Evolutionary conservation across 1,140 invertebrate genomes (phyloP), one percentile per base, ranked within the genome.

Genomic region (Scaptomyza hsui): DNA sequence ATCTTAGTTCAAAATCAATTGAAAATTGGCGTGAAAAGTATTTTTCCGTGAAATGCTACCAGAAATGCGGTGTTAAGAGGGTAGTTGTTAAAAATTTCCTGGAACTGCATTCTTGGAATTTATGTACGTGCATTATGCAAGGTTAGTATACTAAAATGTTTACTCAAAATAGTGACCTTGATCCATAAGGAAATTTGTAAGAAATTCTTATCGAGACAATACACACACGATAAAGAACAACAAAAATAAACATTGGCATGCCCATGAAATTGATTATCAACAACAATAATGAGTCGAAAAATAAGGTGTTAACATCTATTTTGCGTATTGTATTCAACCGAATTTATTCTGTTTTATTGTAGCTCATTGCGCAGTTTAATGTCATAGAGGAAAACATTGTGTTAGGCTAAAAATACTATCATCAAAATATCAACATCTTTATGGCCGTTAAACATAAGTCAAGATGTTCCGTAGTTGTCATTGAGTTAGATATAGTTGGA

Each of bases 241-340:
- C 21, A 4, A 21, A 53, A 55, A 49, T 56, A 70, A 70, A 56
- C 67, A 70, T 9, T 49, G 37, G 7, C 47, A 41, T 37, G 49
- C 10, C 51, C 60, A 70, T 69, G 60, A 53, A 64, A 64, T 64
- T 64, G 60, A 70, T 56, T 56, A 70, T 70, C 60, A 70, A 64
- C 60, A 70, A 64, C 3, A 70, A 56, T 55, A 53, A 53, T 64
- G 37, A 64, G 35, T 56, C n/a, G 37, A 21, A 26, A 26, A 15
- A 45, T 63, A 35, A 56, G 51, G 51, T 56, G 60, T 56, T 62
- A 63, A 49, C 67, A 64, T 64, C 41, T 16, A 62, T 62, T 53
- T 45, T 44, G 29, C 60, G 42, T 55, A 41, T 69, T 55, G 49
- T 26, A 4, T 35, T 12, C 41, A 18, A 19, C 19, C 19, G n/a